These are phyloP conservation scores for Phaenicophaeus curvirostris DNA, from an alignment of 2,797 vertebrate genomes.

Conservation along the genomic window DNA sequence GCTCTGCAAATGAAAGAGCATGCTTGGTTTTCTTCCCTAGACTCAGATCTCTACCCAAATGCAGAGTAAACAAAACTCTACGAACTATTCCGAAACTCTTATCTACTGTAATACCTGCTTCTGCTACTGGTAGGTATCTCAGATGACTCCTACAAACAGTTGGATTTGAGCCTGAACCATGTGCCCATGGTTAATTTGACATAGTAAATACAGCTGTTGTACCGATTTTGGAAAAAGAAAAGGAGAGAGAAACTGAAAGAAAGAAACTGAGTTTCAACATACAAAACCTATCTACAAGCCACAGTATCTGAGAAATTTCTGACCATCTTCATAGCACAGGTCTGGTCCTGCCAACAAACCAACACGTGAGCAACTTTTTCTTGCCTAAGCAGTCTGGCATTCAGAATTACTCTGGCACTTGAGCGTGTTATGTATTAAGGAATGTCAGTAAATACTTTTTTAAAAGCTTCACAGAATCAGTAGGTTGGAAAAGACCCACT, in stretches of 20 bases:
- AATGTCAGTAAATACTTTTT: slow-evolving; percentile 19
- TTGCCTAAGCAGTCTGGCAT: slow-evolving; percentile 37
- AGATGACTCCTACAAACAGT: not conserved
- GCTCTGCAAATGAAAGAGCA: not conserved
- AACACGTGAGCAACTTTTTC: not conserved
- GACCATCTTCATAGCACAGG: not conserved
- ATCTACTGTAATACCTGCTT: not conserved
- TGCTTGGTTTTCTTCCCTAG: not conserved
- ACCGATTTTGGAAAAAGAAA: not conserved
- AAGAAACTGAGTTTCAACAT: not conserved
- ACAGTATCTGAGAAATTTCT: not conserved
- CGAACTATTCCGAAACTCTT: not conserved
- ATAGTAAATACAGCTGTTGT: not conserved
- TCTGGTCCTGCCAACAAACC: not conserved
- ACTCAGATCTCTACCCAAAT: not conserved
- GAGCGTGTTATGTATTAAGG: not conserved
- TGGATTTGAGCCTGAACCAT: not conserved
- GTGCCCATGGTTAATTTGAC: not conserved
- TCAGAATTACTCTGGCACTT: not conserved
- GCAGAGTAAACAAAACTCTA: not conserved
- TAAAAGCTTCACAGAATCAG: too few species aligned
- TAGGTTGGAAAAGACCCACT: too few species aligned
- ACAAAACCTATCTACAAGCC: not conserved
- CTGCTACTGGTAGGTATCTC: not conserved
- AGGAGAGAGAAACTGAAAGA: not conserved